Base-by-base conservation (phyloP, 2,113 vertebrate genomes). In the Psilopsiagon aymara region DNA sequence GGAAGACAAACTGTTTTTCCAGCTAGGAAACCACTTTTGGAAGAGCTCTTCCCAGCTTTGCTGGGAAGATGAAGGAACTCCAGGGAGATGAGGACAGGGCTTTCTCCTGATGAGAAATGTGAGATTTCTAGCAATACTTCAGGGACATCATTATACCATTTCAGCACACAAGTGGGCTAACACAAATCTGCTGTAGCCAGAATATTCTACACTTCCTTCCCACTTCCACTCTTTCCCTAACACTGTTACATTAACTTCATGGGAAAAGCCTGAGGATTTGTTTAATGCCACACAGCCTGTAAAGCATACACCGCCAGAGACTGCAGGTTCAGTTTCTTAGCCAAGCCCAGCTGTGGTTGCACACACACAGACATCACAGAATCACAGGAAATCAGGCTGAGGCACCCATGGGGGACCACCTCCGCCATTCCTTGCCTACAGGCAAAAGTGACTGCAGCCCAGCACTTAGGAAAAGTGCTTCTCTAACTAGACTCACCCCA, bases 201-300 rank as follows among this genome's bases (percentile, higher is more conserved):
- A 78, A 53, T 5, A 13, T 53, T 52, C 29, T 12, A 17, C 66
- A 39, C 9, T 49, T n/a, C 29, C 43, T 35, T 66, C 60, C 80
- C 67, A 57, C 16, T 37, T 47, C 60, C 6, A 2, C 28, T 53
- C 51, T 62, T 60, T 55, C 87, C 57, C 39, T 8, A 7, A 20
- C 0, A 6, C 35, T 23, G 23, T 20, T 35, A 6, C 10, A 1
- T 24, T 4, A 4, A 27, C 1, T 1, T 10, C 1, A 2, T 2
- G 44, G 83, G 89, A 64, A 59, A 33, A 6, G 13, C 39, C 35
- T 28, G 7, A 21, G 67, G 67, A 9, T 44, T 5, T 13, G n/a
- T 57, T 57, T 10, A 31, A 6, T 1, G 14, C 21, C n/a, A 3
- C 3, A 1, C 37, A 31, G 25, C 33, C 16, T 4, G 55, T 0